Evolutionary conservation across 1,140 invertebrate genomes (phyloP), one percentile per base, ranked within the genome.

Genomic region (Rhysida immarginata): DNA sequence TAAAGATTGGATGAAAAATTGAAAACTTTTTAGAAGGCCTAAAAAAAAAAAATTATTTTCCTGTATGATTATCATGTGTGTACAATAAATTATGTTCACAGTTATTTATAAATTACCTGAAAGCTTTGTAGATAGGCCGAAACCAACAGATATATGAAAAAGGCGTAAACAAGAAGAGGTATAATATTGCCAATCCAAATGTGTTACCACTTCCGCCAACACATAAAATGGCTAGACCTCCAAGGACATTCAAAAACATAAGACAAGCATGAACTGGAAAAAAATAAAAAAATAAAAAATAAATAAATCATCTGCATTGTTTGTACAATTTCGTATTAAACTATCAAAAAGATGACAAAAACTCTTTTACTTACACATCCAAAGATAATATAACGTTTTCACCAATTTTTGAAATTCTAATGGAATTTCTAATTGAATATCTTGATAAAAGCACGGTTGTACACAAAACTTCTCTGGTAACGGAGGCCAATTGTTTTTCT

Each of bases 341-440:
- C n/a, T n/a, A n/a, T n/a, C n/a, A n/a, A n/a, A n/a, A n/a, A n/a
- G n/a, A 48, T 48, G 21, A 18, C 21, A 14, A 41, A 44, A 42
- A 44, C 23, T 26, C 26, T 54, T 27, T 62, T 66, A 85, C 89
- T 83, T 77, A 96, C 92, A 92, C 74, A 95, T 85, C 93, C 95
- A 99, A 48, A 97, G 74, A 69, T 96, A 93, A 72, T 97, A 99
- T 45, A 96, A 75, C 66, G 90, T 81, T 61, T 87, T 82, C 29
- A 99, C 94, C 61, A 96, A 82, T 67, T 85, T 85, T 71, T 98
- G 94, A 73, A 99, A 99, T 69, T 98, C 91, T 49, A 90, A 73
- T 20, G 94, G 92, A 71, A 99, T 99, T 70, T 99, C 96, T n/a
- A 98, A 85, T 72, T 92, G 89, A 60, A 99, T 97, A 71, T 99